Evolutionary conservation across 2,888 invertebrate species (phyloP).

Genomic region (Chrysopilus asiliformis): DNA sequence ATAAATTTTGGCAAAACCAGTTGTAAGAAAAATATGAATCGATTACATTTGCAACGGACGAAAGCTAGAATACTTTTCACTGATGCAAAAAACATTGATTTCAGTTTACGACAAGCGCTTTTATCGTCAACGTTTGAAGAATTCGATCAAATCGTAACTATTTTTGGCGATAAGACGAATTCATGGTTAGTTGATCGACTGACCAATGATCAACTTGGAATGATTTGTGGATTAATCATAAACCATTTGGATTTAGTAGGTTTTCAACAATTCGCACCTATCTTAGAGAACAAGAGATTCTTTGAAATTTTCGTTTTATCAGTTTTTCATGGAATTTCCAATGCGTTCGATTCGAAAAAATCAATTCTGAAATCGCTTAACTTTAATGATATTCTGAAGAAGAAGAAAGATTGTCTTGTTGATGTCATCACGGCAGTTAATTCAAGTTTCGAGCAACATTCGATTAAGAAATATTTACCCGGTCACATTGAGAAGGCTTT

Average conservation of each 20-base stretch:
- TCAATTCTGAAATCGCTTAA: conserved; percentile 17
- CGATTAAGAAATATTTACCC: conserved; percentile 17
- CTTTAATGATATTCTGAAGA: conserved; percentile 15
- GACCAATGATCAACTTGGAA: conserved; percentile 21
- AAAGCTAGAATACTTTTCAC: conserved; percentile 17
- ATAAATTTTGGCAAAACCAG: conserved; percentile 29
- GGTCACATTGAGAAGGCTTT: conserved; percentile 17
- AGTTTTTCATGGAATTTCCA: conserved; percentile 19
- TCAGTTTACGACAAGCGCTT: conserved; percentile 16
- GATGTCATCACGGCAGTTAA: conserved; percentile 6
- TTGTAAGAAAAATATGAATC: conserved; percentile 26
- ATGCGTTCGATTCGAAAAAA: conserved; percentile 16
- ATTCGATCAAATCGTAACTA: conserved; percentile 16
- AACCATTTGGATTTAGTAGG: neutral
- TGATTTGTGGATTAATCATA: conserved; percentile 14
- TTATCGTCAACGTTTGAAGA: conserved; percentile 16
- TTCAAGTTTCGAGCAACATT: conserved; percentile 8
- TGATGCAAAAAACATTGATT: conserved; percentile 6
- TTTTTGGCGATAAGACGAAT: conserved; percentile 15
- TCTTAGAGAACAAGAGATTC: conserved; percentile 21
- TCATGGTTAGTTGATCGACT: conserved; percentile 22
- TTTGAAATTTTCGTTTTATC: conserved; percentile 22
- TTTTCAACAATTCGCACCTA: too few species aligned
- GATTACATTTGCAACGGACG: conserved; percentile 23
- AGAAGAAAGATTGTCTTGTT: conserved; percentile 8